Evolutionary conservation across 1,140 invertebrate species (phyloP), one percentile per base, ranked within the genome.

Genomic region (Platyscapa corneri): DNA sequence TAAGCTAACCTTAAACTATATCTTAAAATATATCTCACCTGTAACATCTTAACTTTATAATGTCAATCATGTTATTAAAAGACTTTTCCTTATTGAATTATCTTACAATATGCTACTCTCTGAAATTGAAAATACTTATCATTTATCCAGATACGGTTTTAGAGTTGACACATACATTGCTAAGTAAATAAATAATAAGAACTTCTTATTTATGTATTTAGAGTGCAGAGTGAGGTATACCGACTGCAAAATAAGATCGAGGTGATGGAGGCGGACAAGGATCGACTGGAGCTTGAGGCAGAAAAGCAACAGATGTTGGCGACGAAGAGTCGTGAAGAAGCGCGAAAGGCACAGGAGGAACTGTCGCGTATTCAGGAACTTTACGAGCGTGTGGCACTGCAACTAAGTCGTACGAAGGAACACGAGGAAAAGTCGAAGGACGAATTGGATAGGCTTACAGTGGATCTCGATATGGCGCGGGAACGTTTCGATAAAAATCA

Each of bases 341-440:
- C 97, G 87, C 95, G 97, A 27, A 97, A 97, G 90, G 91, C 97
- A 3, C 97, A 97, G 92, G 97, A 98, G 87, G 97, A 98, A 90
- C 93, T 97, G 75, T 94, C 96, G 64, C 95, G 96, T 64, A 91
- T 97, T 34, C 97, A 98, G 91, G 97, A 98, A 92, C 95, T 97
- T 93, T 97, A 97, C 91, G 97, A 98, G 88, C 94, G 97, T 65
- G 95, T 97, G 1, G 95, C 96, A 14, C 93, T 98, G 64, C 97
- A 98, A 90, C 93, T 98, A 0, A 96, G 95, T 78, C 95, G 97
- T 88, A 96, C 96, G 37, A 97, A 98, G 91, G 98, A 98, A 90
- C 95, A 96, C 88, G 98, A 98, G 94, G 97, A 98, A 87, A 98
- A 98, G 90, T 96, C 97, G 18, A 97, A 98, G 90, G 97, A 97